A percentile compares a stretch with the other conserved stretches of the same genome.
phyloP scores from a whole-genome alignment of 2,797 vertebrate genomes.

The Aplochiton taeniatus region DNA sequence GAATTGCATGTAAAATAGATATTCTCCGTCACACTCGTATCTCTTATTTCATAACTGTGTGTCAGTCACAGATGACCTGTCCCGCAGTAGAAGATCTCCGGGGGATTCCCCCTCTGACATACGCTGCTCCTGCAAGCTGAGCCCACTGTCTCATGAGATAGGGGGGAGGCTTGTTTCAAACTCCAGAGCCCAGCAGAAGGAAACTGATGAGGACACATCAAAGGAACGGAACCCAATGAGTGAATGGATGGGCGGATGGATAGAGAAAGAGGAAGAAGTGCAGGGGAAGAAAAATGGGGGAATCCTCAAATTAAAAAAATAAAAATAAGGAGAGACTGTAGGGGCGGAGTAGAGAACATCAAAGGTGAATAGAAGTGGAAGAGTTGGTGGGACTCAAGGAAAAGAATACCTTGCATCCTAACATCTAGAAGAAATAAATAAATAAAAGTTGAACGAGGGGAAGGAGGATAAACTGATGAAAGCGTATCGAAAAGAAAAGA shows the following conservation, averaged over 20 bases:
- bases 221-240: constrained; percentile 3
- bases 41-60: neutral
- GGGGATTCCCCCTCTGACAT: constrained; percentile 38
- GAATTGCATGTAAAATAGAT: too few species aligned
- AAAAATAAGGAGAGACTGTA: neutral
- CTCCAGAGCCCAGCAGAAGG: constrained; percentile 30
- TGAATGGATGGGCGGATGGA: neutral
- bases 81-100: constrained; percentile 32
- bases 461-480: too few species aligned
- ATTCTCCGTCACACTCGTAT: neutral
- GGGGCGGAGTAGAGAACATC: neutral
- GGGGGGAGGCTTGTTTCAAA: constrained; percentile 2
- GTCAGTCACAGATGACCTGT: constrained; percentile 18
- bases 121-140: constrained; percentile 54
- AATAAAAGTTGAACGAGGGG: neutral
- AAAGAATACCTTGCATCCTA: neutral
- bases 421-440: neutral
- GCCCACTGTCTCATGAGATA: constrained; percentile 57
- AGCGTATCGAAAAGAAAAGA: too few species aligned
- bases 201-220: constrained; percentile 15
- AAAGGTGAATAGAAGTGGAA: neutral
- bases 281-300: neutral
- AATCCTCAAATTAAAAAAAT: neutral
- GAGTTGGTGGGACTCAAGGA: neutral
- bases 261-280: neutral